These are phyloP conservation scores for Pararge aegeria DNA, from an alignment of 1,140 invertebrate species.

Conservation along the genomic window DNA sequence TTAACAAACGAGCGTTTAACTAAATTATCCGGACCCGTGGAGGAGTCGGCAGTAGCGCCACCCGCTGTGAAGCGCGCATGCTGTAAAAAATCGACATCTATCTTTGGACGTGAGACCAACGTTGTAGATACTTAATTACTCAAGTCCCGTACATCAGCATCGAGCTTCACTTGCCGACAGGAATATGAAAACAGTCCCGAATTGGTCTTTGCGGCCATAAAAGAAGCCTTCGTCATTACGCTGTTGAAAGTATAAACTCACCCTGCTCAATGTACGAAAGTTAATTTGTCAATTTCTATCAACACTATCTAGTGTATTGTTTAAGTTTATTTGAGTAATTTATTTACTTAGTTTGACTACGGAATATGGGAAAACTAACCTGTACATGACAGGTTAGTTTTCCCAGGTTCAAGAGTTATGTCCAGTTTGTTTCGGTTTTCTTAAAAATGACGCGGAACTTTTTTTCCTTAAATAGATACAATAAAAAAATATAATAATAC, in stretches of 20 bases:
- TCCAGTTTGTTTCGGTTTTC: too few species aligned
- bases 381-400: too few species aligned
- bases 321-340: too few species aligned
- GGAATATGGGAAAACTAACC: too few species aligned
- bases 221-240: neutral
- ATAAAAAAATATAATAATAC: too few species aligned
- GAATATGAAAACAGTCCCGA: neutral
- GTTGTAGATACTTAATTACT: neutral
- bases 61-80: constrained; percentile 24
- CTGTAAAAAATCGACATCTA: constrained; percentile 7
- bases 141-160: neutral
- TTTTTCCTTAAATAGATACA: too few species aligned
- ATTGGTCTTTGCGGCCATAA: neutral
- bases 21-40: constrained; percentile 37
- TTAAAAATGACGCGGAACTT: too few species aligned
- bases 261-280: neutral
- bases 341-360: too few species aligned
- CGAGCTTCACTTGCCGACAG: neutral
- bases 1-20: constrained; percentile 44
- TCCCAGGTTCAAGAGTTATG: too few species aligned
- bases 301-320: too few species aligned
- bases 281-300: too few species aligned
- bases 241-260: neutral
- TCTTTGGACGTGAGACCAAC: constrained; percentile 4
- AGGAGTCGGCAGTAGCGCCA: constrained; percentile 36